Conservation (phyloP, 1,140 invertebrate genomes). For the Drosophila mauritiana region DNA sequence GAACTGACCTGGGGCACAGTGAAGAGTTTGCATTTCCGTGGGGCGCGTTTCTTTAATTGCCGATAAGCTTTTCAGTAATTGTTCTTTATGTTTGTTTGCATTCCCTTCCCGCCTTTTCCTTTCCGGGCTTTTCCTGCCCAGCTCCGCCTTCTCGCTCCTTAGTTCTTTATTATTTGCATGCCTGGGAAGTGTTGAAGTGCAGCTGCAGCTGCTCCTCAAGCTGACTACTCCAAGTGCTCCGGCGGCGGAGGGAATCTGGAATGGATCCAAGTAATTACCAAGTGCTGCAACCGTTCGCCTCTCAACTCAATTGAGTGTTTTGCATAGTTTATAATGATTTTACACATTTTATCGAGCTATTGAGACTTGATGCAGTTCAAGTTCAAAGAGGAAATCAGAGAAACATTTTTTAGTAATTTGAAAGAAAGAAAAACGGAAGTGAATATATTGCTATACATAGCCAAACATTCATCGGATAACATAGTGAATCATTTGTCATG, state of each 20-base stretch:
- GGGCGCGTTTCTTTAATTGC: conserved; percentile 43
- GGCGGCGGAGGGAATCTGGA: conserved; percentile 30
- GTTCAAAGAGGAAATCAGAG: not conserved
- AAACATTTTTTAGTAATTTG: not conserved
- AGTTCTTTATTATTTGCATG: conserved; percentile 55
- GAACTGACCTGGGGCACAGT: conserved; percentile 34
- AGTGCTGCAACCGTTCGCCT: conserved; percentile 11
- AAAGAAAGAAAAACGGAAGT: not conserved
- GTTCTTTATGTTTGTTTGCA: conserved; percentile 64
- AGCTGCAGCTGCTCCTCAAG: conserved; percentile 39
- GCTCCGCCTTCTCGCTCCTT: conserved; percentile 1
- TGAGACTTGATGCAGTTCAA: not conserved
- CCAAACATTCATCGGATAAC: too few species aligned
- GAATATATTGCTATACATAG: too few species aligned
- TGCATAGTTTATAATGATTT: conserved; percentile 44
- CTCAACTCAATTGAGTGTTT: conserved; percentile 33
- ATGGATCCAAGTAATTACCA: conserved; percentile 52
- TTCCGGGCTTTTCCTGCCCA: not conserved
- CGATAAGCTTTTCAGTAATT: conserved; percentile 48
- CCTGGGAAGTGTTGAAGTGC: conserved; percentile 51
- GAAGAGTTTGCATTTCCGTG: conserved; percentile 37
- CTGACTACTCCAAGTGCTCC: conserved; percentile 22
- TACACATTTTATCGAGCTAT: conserved; percentile 23
- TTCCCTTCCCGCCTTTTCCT: conserved; percentile 6
- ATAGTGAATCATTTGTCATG: too few species aligned